phyloP scores from a whole-genome alignment of 2,797 vertebrate species.

The Acanthornis magna region DNA sequence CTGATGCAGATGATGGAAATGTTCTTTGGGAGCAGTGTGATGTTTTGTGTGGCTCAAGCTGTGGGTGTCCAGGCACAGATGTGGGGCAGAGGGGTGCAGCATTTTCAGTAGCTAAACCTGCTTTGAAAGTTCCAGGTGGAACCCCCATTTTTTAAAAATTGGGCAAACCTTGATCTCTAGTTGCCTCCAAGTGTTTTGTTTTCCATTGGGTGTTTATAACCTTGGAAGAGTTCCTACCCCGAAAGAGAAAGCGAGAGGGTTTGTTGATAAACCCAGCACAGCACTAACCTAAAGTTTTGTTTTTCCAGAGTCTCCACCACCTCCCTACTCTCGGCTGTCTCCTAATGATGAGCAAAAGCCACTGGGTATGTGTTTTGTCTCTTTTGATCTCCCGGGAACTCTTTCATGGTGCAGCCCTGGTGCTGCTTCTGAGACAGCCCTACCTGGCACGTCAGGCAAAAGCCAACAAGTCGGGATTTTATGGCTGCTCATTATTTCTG shows the following conservation, averaged over 20 bases:
- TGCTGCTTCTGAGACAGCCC: background rate
- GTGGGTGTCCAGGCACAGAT: background rate
- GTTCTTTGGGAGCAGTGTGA: fast-evolving
- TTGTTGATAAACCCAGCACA: background rate
- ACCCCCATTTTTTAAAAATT: background rate
- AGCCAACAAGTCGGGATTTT: background rate
- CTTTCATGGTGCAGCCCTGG: background rate
- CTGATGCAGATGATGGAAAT: fast-evolving
- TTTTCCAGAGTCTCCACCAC: slow-evolving; percentile 96
- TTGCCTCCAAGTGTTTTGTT: background rate
- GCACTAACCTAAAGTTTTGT: slow-evolving; percentile 62
- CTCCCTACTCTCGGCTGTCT: slow-evolving; percentile 85
- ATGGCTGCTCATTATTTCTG: slow-evolving; percentile 45
- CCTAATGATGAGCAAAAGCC: slow-evolving; percentile 47
- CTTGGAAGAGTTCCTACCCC: background rate
- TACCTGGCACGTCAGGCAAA: background rate
- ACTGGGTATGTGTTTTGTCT: background rate
- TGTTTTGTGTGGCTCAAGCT: background rate
- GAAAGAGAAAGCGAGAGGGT: fast-evolving
- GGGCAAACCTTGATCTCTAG: background rate
- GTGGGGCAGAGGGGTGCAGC: too few relatives aligned
- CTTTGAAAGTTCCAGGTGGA: background rate
- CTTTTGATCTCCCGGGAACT: background rate
- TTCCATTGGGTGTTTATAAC: background rate
- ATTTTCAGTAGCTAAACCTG: background rate